These are phyloP conservation scores for Cervus canadensis DNA, from an alignment of 2,113 vertebrate genomes.

Conservation along the genomic window DNA sequence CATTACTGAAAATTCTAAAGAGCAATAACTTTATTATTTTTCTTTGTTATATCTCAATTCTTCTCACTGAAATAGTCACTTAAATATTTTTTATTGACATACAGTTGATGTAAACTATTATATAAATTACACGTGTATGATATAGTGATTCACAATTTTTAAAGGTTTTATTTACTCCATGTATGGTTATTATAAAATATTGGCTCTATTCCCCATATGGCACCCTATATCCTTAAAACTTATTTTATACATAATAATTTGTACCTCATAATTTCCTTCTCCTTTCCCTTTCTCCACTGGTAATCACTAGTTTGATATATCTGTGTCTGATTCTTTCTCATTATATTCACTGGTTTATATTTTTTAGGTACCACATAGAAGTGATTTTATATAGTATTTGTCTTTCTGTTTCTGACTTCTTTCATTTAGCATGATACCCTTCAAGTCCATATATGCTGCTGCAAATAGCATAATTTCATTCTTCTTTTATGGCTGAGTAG, in stretches of 20 bases:
- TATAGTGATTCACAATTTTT: background rate
- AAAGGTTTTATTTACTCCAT: background rate
- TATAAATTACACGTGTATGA: background rate
- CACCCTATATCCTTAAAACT: background rate
- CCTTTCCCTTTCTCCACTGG: background rate
- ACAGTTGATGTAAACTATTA: background rate
- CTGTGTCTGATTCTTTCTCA: background rate
- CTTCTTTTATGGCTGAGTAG: background rate
- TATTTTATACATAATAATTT: background rate
- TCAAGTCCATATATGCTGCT: background rate
- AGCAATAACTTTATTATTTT: background rate
- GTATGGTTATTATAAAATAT: background rate
- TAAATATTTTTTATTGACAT: background rate
- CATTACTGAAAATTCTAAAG: conserved; percentile 9
- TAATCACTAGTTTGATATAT: background rate
- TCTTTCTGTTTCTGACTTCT: background rate
- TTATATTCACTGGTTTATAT: background rate
- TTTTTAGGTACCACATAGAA: background rate
- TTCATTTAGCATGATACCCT: background rate
- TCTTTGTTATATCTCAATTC: background rate
- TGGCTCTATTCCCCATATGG: background rate
- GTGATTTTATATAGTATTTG: background rate
- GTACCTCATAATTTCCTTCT: background rate
- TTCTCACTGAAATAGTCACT: background rate
- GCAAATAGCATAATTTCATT: background rate